Evolutionary conservation across 2,113 vertebrate genomes (phyloP), one percentile per base, ranked within the genome.

Genomic region (Scomber colias): DNA sequence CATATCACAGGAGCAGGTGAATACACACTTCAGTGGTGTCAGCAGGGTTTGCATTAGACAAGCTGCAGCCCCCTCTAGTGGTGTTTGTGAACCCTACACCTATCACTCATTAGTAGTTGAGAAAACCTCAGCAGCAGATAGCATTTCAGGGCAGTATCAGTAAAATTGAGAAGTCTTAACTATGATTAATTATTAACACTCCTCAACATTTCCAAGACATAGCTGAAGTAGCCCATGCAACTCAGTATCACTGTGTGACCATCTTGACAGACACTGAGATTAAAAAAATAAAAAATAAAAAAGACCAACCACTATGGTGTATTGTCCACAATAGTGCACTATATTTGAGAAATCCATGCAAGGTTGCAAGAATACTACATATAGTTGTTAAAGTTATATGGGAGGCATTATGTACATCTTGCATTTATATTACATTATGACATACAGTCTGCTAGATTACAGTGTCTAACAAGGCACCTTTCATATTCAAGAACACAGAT

Each of bases 11-110:
- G n/a, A 11, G 10, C 5, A 19, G 3, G 30, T 14, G 19, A 4
- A 31, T 5, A 11, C 7, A 68, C 19, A 15, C 5, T 46, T 19
- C 19, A 19, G 13, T 13, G 5, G 15, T 0, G 30, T 59, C 44
- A 50, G n/a, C 0, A 40, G 9, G 57, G 17, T 65, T 48, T 51
- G 13, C 19, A 83, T 60, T 73, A 48, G 4, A 14, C 3, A n/a
- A 55, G 6, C 68, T 59, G 14, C 49, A 81, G 79, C 76, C 17
- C 74, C 89, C 55, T 75, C 90, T 90, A 60, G 83, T 88, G 90
- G 83, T 16, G 27, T 2, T 14, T 11, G 2, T 61, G 6, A 31
- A 19, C 1, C 3, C 6, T 46, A 51, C 14, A 40, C 35, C 35
- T 40, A 40, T 40, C 21, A n/a, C 4, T 46, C 6, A 1, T 31